Percentiles rank a stretch among this genome's conserved stretches.
phyloP scores from a whole-genome alignment of 2,113 vertebrate species.

The Siphamia tubifer region DNA sequence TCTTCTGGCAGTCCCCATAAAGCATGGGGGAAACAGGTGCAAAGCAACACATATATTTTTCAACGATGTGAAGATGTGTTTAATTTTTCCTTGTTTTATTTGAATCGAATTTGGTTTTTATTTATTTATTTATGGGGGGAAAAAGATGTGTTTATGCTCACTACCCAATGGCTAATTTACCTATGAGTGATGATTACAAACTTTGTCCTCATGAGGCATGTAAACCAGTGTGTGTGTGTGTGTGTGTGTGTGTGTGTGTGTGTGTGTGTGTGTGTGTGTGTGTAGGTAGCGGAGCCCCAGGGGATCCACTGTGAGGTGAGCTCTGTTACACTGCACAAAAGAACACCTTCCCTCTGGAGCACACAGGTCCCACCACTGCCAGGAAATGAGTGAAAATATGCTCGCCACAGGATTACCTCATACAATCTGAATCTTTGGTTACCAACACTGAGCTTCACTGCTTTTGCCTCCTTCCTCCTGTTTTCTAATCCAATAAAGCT shows the following conservation, averaged over 20 bases:
- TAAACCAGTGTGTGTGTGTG: too few relatives aligned
- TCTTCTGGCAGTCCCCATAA: too few relatives aligned
- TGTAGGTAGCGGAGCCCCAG: constrained; percentile 48
- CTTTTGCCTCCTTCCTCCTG: constrained; percentile 8
- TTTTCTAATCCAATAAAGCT: background rate
- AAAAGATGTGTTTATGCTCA: too few relatives aligned
- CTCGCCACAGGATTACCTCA: constrained; percentile 61
- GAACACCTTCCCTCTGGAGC: constrained; percentile 61
- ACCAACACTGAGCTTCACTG: background rate
- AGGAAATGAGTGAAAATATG: constrained; percentile 62
- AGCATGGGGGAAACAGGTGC: too few relatives aligned
- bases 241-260: constrained; percentile 25
- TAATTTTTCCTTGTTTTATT: too few relatives aligned
- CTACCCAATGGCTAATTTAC: too few relatives aligned
- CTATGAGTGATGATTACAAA: too few relatives aligned
- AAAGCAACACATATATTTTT: too few relatives aligned
- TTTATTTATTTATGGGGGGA: too few relatives aligned
- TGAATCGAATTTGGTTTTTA: too few relatives aligned
- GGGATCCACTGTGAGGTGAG: constrained; percentile 69
- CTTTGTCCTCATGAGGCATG: too few relatives aligned
- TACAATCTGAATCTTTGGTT: constrained; percentile 31
- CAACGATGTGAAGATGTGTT: too few relatives aligned
- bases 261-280: constrained; percentile 25
- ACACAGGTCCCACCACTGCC: constrained; percentile 39
- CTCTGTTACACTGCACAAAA: constrained; percentile 73